These are phyloP conservation scores for Hemithea aestivaria DNA, from an alignment of 2,888 invertebrate genomes.

Conservation along the genomic window DNA sequence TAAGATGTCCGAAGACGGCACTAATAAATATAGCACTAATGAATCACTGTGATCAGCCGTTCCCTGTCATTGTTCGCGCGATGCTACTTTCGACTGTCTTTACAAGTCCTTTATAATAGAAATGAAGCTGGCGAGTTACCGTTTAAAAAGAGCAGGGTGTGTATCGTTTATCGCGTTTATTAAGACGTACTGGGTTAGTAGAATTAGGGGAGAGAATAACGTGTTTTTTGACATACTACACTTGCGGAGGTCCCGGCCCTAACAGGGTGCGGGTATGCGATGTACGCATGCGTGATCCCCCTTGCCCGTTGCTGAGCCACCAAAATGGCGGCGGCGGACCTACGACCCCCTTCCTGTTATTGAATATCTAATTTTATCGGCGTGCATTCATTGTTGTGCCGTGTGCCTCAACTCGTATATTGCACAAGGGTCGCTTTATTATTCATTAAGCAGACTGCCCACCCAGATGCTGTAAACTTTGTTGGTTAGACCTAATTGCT, in stretches of 20 bases:
- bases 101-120: slow-evolving; percentile 7
- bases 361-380: slow-evolving; percentile 77
- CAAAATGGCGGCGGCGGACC: slow-evolving; percentile 78
- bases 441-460: slow-evolving; percentile 27
- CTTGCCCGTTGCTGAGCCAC: slow-evolving; percentile 59
- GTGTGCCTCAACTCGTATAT: slow-evolving; percentile 46
- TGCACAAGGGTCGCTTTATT: slow-evolving; percentile 42
- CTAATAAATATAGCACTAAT: slow-evolving; percentile 38
- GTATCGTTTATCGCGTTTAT: slow-evolving; percentile 56
- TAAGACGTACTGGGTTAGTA: slow-evolving; percentile 73
- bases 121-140: slow-evolving; percentile 13
- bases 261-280: slow-evolving; percentile 66
- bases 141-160: slow-evolving; percentile 42
- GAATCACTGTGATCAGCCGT: slow-evolving; percentile 57
- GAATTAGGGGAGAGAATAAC: slow-evolving; percentile 74
- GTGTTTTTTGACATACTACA: slow-evolving; percentile 76
- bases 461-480: too few species aligned
- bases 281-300: slow-evolving; percentile 71
- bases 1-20: slow-evolving; percentile 33
- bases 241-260: slow-evolving; percentile 67
- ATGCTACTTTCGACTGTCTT: slow-evolving; percentile 19
- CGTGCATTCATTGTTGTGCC: slow-evolving; percentile 63
- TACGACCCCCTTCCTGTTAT: slow-evolving; percentile 72
- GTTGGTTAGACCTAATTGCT: too few species aligned
- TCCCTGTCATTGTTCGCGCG: slow-evolving; percentile 56